These are phyloP conservation scores for Struthidea cinerea DNA, from an alignment of 2,113 vertebrate genomes.

Conservation along the genomic window DNA sequence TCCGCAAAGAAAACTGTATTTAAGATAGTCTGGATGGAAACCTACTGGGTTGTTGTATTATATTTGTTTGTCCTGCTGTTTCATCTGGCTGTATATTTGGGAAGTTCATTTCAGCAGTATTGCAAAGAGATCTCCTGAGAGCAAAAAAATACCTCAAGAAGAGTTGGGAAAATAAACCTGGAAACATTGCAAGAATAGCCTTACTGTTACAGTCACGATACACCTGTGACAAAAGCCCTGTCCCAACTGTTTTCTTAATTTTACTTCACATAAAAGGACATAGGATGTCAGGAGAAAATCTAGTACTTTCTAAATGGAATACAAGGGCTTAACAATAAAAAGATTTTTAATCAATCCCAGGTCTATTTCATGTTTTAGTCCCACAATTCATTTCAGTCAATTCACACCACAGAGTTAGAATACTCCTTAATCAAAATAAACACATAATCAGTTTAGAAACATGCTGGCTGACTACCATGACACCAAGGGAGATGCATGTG, in stretches of 20 bases:
- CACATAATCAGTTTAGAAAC: background rate
- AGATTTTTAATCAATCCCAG: background rate
- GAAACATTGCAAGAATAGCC: background rate
- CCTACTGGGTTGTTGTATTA: background rate
- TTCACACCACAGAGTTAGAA: background rate
- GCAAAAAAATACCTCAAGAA: background rate
- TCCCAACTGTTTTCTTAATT: background rate
- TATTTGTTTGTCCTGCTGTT: background rate
- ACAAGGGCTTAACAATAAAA: background rate
- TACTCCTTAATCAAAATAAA: background rate
- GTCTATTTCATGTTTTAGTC: background rate
- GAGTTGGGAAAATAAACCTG: background rate
- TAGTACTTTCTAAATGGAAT: background rate
- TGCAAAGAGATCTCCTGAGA: background rate
- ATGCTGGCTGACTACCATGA: background rate
- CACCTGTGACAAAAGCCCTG: background rate
- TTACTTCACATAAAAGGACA: background rate
- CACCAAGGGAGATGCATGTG: background rate
- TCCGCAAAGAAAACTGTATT: background rate
- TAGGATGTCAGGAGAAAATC: background rate
- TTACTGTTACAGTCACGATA: background rate
- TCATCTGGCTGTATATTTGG: background rate
- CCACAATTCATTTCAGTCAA: background rate
- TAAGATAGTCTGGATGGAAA: background rate
- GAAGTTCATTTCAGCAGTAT: background rate